These are phyloP conservation scores for Peromyscus attwateri DNA, from an alignment of 2,797 vertebrate species.

Conservation along the genomic window DNA sequence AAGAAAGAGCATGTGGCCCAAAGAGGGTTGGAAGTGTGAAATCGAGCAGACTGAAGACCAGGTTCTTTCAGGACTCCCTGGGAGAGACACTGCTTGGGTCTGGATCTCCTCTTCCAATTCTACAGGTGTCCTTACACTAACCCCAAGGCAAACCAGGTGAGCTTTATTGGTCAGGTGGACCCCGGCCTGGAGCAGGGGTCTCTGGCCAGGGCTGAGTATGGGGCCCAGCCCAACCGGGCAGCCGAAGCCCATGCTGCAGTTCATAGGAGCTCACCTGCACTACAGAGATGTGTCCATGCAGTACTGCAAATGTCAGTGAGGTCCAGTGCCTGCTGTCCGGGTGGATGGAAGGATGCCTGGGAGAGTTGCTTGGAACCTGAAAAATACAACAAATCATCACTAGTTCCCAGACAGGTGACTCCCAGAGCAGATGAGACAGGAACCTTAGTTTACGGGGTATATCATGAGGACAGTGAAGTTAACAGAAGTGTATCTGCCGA, in stretches of 20 bases:
- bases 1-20: not conserved
- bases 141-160: not conserved
- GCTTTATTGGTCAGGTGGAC: not conserved
- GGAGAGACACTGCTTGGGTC: not conserved
- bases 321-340: constrained; percentile 98
- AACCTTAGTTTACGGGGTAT: not conserved
- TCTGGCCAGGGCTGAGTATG: not conserved
- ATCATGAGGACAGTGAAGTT: not conserved
- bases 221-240: not conserved
- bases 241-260: fast-evolving
- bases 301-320: constrained; percentile 94
- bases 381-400: not conserved
- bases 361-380: constrained; percentile 94
- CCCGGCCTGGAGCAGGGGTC: not conserved
- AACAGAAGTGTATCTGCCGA: constrained; percentile 49
- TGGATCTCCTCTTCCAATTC: not conserved
- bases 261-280: constrained; percentile 92
- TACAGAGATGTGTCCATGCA: constrained; percentile 98
- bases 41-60: not conserved
- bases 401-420: not conserved
- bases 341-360: constrained; percentile 94
- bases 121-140: fast-evolving
- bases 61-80: fast-evolving
- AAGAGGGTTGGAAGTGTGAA: not conserved
- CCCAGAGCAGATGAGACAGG: not conserved